phyloP scores from a whole-genome alignment of 1,140 invertebrate species.

The Brachionus koreanus region DNA sequence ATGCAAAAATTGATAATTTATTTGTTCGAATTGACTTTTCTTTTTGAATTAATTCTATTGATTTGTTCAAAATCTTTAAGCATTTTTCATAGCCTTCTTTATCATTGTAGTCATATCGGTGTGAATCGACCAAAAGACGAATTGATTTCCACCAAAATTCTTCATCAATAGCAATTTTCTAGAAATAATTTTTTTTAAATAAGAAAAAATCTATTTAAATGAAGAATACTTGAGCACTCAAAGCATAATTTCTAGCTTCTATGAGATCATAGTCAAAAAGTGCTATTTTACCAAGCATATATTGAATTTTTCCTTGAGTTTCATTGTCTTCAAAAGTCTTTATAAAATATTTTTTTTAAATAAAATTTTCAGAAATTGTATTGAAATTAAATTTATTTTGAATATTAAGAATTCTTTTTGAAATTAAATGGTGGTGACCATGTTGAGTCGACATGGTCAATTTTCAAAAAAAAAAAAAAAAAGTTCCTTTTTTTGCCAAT shows the following conservation, averaged over 20 bases:
- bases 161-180: slow-evolving; percentile 38
- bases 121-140: slow-evolving; percentile 33
- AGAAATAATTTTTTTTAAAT: not conserved
- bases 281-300: slow-evolving; percentile 37
- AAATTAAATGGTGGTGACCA: too few relatives aligned
- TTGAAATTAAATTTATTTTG: not conserved
- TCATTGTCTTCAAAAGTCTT: slow-evolving; percentile 22
- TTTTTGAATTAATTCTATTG: slow-evolving; percentile 1
- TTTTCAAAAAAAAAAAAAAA: too few relatives aligned
- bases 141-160: slow-evolving; percentile 37
- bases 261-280: slow-evolving; percentile 32
- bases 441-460: too few relatives aligned
- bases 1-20: not conserved
- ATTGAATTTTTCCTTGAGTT: not conserved
- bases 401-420: too few relatives aligned
- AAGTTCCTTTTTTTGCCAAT: too few relatives aligned
- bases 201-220: not conserved
- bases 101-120: slow-evolving; percentile 4
- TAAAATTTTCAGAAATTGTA: not conserved
- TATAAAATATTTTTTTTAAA: not conserved
- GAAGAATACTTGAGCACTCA: not conserved
- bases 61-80: slow-evolving; percentile 17
- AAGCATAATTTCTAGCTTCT: slow-evolving; percentile 19
- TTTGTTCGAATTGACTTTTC: not conserved
- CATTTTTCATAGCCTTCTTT: slow-evolving; percentile 34